Evolutionary conservation across 2,113 vertebrate genomes (phyloP).

Genomic region (Channa argus): DNA sequence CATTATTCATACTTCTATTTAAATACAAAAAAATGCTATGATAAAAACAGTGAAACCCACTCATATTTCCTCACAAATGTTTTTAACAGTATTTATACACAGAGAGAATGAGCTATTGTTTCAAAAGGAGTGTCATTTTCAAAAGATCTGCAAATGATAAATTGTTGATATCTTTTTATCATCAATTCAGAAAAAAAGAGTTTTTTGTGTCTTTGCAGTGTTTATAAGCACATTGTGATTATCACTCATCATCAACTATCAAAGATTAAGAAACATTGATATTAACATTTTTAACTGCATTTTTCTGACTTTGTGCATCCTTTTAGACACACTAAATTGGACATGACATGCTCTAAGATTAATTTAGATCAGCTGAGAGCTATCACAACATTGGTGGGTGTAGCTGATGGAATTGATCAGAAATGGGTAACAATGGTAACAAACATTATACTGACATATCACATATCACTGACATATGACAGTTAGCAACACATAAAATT

Average conservation of each 20-base stretch:
- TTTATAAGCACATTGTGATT: background rate
- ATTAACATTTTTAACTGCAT: too few relatives aligned
- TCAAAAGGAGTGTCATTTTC: background rate
- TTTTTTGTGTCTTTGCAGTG: background rate
- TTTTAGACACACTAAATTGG: constrained; percentile 18
- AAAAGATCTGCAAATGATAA: background rate
- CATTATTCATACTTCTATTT: constrained; percentile 16
- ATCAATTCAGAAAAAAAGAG: background rate
- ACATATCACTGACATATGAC: too few relatives aligned
- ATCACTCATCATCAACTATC: background rate
- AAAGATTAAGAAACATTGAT: background rate
- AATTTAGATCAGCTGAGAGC: constrained; percentile 14
- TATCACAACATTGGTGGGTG: background rate
- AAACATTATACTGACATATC: constrained; percentile 9
- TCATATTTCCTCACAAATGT: background rate
- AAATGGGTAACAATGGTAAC: constrained; percentile 6
- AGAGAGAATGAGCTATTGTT: background rate
- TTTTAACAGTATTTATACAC: background rate
- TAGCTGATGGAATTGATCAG: constrained; percentile 16
- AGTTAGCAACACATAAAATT: background rate
- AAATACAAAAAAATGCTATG: background rate
- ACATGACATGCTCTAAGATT: constrained; percentile 7
- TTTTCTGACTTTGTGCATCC: background rate
- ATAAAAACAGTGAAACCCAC: background rate
- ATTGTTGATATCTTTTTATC: too few relatives aligned